Conservation (phyloP, 2,797 vertebrate genomes). For the Sebastes steindachneri region DNA sequence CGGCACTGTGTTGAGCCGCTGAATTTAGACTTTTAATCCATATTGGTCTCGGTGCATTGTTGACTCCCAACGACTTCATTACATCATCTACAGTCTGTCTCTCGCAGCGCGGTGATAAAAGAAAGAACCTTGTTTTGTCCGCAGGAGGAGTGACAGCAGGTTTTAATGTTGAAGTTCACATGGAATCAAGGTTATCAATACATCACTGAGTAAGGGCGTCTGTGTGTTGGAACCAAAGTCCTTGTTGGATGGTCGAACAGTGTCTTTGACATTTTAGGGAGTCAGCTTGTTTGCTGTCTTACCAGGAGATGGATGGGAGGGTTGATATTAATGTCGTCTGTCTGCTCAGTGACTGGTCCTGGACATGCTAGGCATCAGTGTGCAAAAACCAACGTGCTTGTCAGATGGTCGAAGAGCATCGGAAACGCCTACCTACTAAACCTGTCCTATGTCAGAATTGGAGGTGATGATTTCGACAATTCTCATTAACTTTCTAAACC, state of each 20-base stretch:
- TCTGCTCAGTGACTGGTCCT: background rate
- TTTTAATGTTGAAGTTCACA: slow-evolving; percentile 3
- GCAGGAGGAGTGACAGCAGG: background rate
- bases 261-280: background rate
- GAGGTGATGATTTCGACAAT: background rate
- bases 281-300: background rate
- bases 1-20: slow-evolving; percentile 57
- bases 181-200: slow-evolving; percentile 20
- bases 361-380: background rate
- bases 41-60: slow-evolving; percentile 65
- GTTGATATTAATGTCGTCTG: background rate
- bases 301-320: background rate
- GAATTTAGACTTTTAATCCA: slow-evolving; percentile 70
- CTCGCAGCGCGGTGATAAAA: slow-evolving; percentile 30
- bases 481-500: too few species aligned
- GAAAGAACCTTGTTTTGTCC: slow-evolving; percentile 25
- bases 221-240: background rate
- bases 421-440: background rate
- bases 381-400: background rate
- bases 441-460: background rate
- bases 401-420: background rate
- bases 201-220: background rate
- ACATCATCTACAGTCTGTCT: slow-evolving; percentile 57
- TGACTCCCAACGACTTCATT: slow-evolving; percentile 61
- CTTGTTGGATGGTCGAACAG: background rate